Conservation (phyloP, 2,888 invertebrate species). For the Bhutanitis thaidina region DNA sequence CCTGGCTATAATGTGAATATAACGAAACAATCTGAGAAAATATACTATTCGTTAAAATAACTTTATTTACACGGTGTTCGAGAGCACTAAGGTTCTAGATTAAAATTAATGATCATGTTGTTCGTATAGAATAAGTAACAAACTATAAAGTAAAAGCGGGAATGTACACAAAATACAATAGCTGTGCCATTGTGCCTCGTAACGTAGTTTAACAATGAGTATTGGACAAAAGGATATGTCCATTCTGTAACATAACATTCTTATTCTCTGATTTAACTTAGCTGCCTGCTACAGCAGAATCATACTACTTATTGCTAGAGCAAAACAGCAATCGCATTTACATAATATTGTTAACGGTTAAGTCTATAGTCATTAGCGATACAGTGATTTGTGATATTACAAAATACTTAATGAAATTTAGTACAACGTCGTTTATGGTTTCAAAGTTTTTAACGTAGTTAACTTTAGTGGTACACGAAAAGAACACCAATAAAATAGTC, state of each 20-base stretch:
- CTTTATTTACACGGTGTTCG: too few relatives aligned
- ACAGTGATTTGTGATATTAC: conserved; percentile 78
- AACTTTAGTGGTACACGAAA: conserved; percentile 65
- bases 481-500: conserved; percentile 74
- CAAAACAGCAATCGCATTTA: conserved; percentile 15
- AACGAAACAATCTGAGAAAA: too few relatives aligned
- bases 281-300: conserved; percentile 2
- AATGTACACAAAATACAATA: conserved; percentile 43
- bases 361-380: conserved; percentile 53
- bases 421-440: conserved; percentile 70
- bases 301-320: background rate
- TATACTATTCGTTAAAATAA: too few relatives aligned
- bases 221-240: conserved; percentile 17
- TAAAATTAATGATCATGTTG: background rate
- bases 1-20: too few relatives aligned
- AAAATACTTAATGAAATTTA: conserved; percentile 69
- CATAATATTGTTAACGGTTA: conserved; percentile 15
- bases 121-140: background rate
- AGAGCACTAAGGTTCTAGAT: too few relatives aligned
- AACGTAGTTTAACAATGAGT: conserved; percentile 38
- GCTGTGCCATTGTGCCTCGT: conserved; percentile 69
- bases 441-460: conserved; percentile 64
- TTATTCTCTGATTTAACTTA: conserved; percentile 18
- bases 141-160: conserved; percentile 18
- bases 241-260: conserved; percentile 3